Evolutionary conservation across 2,888 invertebrate genomes (phyloP), one percentile per base, ranked within the genome.

Genomic region (Pycnomerus fuliginosus): DNA sequence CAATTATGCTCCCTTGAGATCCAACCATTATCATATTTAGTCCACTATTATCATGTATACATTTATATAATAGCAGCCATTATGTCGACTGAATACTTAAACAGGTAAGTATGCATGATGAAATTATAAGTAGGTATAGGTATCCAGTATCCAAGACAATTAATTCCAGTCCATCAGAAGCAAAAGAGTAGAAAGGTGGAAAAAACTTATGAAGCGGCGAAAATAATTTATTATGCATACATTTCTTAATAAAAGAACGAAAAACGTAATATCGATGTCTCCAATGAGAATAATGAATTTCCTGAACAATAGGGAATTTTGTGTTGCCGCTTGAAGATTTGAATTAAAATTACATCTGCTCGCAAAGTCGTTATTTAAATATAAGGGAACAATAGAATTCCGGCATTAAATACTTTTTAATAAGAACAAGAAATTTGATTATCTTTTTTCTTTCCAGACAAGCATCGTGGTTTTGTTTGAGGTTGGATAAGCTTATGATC

Each of bases 1-100:
- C 52, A 57, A 56, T 60, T 53, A 57, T 53, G 40, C 49, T 43
- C 35, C 28, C 10, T 4, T 13, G 33, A 17, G 23, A 33, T 12
- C 33, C 23, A 12, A 11, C 33, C 20, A 20, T 33, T 33, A 33
- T 33, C 33, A 33, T 22, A 33, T 33, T 33, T 15, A 14, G 11
- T 7, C 16, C 22, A 15, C 24, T 23, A 41, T 34, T 41, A 41
- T 34, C 20, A 34, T 5, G 8, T 34, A 35, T 33, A 13, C 31
- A 31, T 15, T 36, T 31, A 30, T 30, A 43, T 23, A 29, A 41
- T 34, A 25, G 34, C 12, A 14, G 22, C 29, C 29, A 17, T 29
- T 30, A 15, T 15, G 17, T 25, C 12, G 17, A 12, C 25, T n/a
- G 17, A 28, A 20, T 2, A 29, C 16, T 11, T n/a, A 27, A 38